Base-by-base conservation (phyloP, 2,113 vertebrate species). In the Galemys pyrenaicus region DNA sequence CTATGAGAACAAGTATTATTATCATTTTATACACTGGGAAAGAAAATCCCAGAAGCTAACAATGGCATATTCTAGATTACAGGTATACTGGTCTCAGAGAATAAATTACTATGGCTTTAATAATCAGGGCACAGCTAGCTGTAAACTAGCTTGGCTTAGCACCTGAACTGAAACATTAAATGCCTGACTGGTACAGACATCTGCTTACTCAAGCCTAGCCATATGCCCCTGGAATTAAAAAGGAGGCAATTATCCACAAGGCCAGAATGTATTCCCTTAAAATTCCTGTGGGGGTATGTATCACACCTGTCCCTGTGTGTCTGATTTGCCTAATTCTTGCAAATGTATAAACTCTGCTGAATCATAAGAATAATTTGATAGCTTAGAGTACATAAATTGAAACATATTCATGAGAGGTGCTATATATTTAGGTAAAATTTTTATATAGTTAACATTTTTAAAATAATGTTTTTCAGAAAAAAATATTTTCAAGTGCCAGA, bases 21-120 rank as follows among this genome's bases (percentile, higher is more conserved):
- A 83, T 78, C 54, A 78, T 73, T n/a, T 67, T 79, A 46, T 4
- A 85, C 58, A 80, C 44, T 79, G 28, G 37, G 64, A 74, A 80
- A 92, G 77, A 88, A 86, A 84, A 80, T 28, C 39, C 26, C 44
- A 73, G 39, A 95, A 82, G 49, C 30, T 22, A 82, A 81, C 15
- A 82, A 51, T 65, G 12, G 35, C 62, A 60, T 74, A 84, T 79
- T 92, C 67, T 75, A 92, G 82, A 82, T 54, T 10, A 32, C 32
- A 84, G 28, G 10, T 20, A 82, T 0, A 46, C 11, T 30, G 32
- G 16, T 67, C 68, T 82, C 83, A 74, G 56, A 74, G 83, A 81
- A 77, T 46, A 91, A 46, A 62, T 30, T 79, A 28, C 35, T 44
- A 32, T 2, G 17, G 30, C 49, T 91, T 84, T 39, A 62, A 39